Evolutionary conservation across 2,888 invertebrate species (phyloP), one percentile per base, ranked within the genome.

Genomic region (Plemyria rubiginata): DNA sequence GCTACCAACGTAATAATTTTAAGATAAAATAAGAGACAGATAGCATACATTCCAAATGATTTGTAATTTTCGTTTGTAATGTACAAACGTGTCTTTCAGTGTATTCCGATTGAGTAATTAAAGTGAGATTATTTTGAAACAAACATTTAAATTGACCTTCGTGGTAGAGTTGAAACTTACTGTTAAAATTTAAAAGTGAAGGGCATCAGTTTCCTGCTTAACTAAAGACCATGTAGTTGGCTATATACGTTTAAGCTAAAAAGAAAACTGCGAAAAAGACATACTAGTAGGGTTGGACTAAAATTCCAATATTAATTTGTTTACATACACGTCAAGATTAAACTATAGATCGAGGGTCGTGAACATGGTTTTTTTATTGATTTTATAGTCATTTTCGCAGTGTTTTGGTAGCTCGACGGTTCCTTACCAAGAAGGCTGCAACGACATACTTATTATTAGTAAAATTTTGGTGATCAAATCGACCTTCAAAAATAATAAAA

Each of bases 41-140:
- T 48, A 49, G 13, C 49, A 32, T n/a, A n/a, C 29, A 13, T 49
- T 13, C 50, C 11, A 15, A 50, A 13, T 4, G 32, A 32, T 50
- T 36, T 11, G 3, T 3, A 22, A 22, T 50, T n/a, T 49, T 32
- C n/a, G 36, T 36, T 15, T 22, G 22, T 22, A 15, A 16, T 22
- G 22, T n/a, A 36, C 36, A 50, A 36, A 50, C 50, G 32, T 36
- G 50, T 13, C 49, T 50, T 36, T 0, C 9, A 36, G 32, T 15
- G 15, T 50, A 15, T 15, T 50, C 29, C 36, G 36, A 29, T 29
- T 13, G 9, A 49, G 50, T 32, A n/a, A 36, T 49, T 49, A 50
- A 12, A 15, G 28, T 12, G n/a, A 49, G 29, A 29, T 36, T 15
- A 32, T 36, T 15, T 50, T 50, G 50, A 50, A 50, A 49, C n/a